Evolutionary conservation across 2,888 invertebrate species (phyloP).

Genomic region (Merodon equestris): DNA sequence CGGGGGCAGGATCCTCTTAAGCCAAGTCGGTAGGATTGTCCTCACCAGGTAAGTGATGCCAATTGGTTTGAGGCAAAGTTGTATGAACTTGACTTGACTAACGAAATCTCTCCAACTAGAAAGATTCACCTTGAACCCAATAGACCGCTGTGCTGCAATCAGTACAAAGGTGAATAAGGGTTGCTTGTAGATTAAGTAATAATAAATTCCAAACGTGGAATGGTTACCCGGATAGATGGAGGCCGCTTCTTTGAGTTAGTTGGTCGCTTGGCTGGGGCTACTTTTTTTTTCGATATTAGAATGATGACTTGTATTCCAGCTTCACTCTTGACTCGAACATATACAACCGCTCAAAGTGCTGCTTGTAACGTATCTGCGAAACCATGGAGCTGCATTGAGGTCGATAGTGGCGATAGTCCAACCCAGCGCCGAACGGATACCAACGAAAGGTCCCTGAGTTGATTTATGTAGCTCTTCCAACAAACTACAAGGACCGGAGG

Average conservation of each 20-base stretch:
- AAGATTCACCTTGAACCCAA: constrained; percentile 25
- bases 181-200: neutral
- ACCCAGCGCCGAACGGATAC: constrained; percentile 35
- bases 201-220: constrained; percentile 9
- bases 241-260: constrained; percentile 1
- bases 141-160: constrained; percentile 29
- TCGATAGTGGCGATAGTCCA: constrained; percentile 16
- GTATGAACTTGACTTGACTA: too few relatives aligned
- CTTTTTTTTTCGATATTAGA: constrained; percentile 30
- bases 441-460: constrained; percentile 17
- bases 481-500: neutral
- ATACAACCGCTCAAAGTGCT: constrained; percentile 19
- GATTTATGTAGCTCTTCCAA: constrained; percentile 22
- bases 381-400: constrained; percentile 11
- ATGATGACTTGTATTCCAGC: constrained; percentile 4
- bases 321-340: constrained; percentile 9
- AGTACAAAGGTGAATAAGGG: constrained; percentile 8
- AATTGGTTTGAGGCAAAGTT: too few relatives aligned
- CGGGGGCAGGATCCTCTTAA: too few relatives aligned
- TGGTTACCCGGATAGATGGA: constrained; percentile 18
- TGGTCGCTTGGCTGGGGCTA: constrained; percentile 2
- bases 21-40: constrained; percentile 31
- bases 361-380: constrained; percentile 28
- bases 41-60: constrained; percentile 26
- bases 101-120: too few relatives aligned